Conservation (phyloP, 2,113 vertebrate species). For the Cyprinus carpio region DNA sequence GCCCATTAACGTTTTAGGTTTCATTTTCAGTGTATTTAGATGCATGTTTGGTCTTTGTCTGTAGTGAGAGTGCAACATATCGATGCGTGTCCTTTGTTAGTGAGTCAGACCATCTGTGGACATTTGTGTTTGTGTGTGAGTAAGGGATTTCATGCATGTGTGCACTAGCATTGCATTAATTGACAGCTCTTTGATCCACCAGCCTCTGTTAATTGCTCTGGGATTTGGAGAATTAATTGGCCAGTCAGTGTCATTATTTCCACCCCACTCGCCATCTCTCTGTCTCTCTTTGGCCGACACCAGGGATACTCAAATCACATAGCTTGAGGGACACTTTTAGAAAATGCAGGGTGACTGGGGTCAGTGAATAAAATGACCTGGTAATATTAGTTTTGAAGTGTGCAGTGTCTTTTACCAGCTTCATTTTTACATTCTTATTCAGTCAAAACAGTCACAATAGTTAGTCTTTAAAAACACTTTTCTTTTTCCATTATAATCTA, state of each 20-base stretch:
- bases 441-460: background rate
- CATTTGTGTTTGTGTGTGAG: slow-evolving; percentile 8
- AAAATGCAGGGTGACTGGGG: background rate
- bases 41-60: background rate
- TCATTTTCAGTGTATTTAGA: background rate
- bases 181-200: slow-evolving; percentile 36
- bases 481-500: background rate
- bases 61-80: background rate
- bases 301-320: background rate
- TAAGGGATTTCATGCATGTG: background rate
- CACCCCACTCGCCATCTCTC: slow-evolving; percentile 5
- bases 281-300: background rate
- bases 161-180: slow-evolving; percentile 26
- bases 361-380: background rate
- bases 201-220: slow-evolving; percentile 47
- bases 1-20: slow-evolving; percentile 39
- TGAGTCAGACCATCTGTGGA: background rate
- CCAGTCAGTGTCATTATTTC: slow-evolving; percentile 37
- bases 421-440: background rate
- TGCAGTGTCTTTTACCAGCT: background rate
- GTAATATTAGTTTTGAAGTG: background rate
- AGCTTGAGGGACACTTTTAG: slow-evolving; percentile 10
- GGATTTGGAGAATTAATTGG: slow-evolving; percentile 51
- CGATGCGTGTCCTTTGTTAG: background rate
- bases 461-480: no score